Evolutionary conservation across 2,888 invertebrate species (phyloP).

Genomic region (Cactoblastis cactorum): DNA sequence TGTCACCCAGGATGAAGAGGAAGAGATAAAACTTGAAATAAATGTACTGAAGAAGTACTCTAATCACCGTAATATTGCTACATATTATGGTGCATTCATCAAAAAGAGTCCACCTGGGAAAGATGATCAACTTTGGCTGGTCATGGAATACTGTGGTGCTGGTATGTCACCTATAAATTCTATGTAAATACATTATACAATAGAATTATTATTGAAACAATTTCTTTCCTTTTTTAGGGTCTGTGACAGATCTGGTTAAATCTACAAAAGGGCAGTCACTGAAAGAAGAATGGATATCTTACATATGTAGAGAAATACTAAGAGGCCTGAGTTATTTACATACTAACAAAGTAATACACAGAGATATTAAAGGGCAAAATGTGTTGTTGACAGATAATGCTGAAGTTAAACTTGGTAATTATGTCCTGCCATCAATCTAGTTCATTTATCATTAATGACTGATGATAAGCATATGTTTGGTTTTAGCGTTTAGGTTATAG

Average conservation of each 20-base stretch:
- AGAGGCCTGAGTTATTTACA: conserved; percentile 98
- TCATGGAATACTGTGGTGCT: conserved; percentile 99
- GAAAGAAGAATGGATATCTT: conserved; percentile 99
- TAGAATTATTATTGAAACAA: no score
- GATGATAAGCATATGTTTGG: not conserved
- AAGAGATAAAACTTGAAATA: conserved; percentile 99
- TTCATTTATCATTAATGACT: conserved; percentile 2
- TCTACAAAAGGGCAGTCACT: conserved; percentile 98
- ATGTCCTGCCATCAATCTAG: conserved; percentile 6
- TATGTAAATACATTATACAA: no score
- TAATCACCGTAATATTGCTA: conserved; percentile 99
- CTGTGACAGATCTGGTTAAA: conserved; percentile 99
- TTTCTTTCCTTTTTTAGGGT: conserved; percentile 75
- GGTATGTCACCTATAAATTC: conserved; percentile 73
- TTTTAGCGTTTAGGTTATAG: not conserved
- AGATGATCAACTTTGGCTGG: conserved; percentile 99
- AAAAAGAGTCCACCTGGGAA: conserved; percentile 99
- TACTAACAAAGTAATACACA: conserved; percentile 98
- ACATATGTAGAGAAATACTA: conserved; percentile 97
- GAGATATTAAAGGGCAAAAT: conserved; percentile 99
- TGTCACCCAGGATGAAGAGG: conserved; percentile 99
- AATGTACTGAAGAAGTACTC: conserved; percentile 99
- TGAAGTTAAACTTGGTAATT: conserved; percentile 96
- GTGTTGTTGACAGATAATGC: conserved; percentile 99
- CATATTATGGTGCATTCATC: conserved; percentile 99